A percentile compares a stretch with the other conserved stretches of the same genome.
phyloP scores from a whole-genome alignment of 1,140 invertebrate genomes.

The Acromyrmex charruanus region DNA sequence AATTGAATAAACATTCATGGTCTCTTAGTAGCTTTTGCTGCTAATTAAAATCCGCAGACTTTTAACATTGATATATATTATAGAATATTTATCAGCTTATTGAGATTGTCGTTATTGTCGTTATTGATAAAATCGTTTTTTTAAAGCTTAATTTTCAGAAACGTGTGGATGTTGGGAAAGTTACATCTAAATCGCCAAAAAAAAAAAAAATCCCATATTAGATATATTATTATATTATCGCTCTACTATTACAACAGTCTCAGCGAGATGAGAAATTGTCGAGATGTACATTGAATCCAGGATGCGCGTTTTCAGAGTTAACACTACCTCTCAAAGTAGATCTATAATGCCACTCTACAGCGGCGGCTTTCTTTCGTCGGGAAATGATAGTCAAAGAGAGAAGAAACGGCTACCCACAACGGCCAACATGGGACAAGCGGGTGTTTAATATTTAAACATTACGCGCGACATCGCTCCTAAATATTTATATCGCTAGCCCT shows the following conservation, averaged over 20 bases:
- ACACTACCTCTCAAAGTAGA: neutral
- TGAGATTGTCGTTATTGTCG: neutral
- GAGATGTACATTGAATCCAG: too few relatives aligned
- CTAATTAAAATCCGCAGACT: neutral
- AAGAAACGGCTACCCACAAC: slow-evolving; percentile 16
- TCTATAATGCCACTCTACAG: neutral
- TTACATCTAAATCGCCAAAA: neutral
- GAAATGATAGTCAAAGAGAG: slow-evolving; percentile 20
- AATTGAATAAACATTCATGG: neutral
- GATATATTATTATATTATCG: neutral
- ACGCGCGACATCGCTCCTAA: slow-evolving; percentile 60
- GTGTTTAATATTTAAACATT: slow-evolving; percentile 76
- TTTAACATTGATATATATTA: neutral
- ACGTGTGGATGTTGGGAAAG: neutral
- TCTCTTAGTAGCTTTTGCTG: neutral
- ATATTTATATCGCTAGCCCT: slow-evolving; percentile 71
- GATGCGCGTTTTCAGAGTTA: slow-evolving; percentile 14
- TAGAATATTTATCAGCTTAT: neutral
- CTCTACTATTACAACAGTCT: neutral
- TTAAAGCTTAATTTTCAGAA: neutral
- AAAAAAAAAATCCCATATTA: neutral
- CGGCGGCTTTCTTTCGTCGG: slow-evolving; percentile 9
- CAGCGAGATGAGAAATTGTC: slow-evolving; percentile 22
- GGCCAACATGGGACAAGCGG: slow-evolving; percentile 11
- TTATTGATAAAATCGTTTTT: neutral